Conservation (phyloP, 2,888 invertebrate species). For the Pinctada fucata region DNA sequence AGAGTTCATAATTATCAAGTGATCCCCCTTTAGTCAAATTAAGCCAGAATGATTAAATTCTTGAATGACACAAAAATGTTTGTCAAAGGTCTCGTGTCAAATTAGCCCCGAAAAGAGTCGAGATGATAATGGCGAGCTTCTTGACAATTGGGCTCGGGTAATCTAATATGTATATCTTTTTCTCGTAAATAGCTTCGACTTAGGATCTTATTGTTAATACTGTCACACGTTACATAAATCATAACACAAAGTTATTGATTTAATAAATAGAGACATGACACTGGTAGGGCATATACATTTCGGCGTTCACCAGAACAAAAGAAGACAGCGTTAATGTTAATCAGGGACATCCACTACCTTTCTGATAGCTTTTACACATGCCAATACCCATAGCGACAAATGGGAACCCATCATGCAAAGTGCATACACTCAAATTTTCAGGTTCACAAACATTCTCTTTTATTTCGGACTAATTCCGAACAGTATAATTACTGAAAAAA, state of each 20-base stretch:
- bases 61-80: conserved; percentile 3
- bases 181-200: not conserved
- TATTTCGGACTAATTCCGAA: no score
- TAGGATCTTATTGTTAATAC: not conserved
- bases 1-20: not conserved
- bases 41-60: conserved; percentile 2
- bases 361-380: not conserved
- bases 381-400: not conserved
- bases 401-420: not conserved
- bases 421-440: not conserved
- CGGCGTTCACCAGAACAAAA: not conserved
- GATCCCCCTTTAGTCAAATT: not conserved
- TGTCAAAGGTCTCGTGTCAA: conserved; percentile 10
- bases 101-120: not conserved
- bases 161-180: not conserved
- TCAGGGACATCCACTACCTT: not conserved
- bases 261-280: not conserved
- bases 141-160: not conserved
- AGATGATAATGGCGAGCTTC: not conserved
- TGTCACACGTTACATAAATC: conserved; percentile 13
- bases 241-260: conserved; percentile 2
- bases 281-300: not conserved
- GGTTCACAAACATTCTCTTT: no score
- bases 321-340: not conserved
- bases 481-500: no score